These are phyloP conservation scores for Shinisaurus crocodilurus DNA, from an alignment of 2,113 vertebrate species.

Conservation along the genomic window DNA sequence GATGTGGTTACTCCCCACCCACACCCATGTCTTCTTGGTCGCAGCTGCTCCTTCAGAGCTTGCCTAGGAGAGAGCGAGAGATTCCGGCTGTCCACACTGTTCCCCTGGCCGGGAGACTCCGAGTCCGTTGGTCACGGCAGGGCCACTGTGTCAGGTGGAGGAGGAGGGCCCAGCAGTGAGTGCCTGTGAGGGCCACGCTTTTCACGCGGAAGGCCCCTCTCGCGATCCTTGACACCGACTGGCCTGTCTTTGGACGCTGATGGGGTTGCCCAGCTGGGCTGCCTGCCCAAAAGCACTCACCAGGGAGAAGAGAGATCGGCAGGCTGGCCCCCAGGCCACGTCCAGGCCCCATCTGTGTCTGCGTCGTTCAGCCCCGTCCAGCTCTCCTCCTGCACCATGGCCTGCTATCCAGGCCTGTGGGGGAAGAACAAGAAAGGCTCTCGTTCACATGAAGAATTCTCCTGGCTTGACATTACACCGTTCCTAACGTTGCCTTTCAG, in stretches of 20 bases:
- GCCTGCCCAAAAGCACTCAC: neutral
- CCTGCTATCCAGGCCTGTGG: constrained; percentile 18
- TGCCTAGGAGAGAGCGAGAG: neutral
- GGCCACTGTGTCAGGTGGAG: neutral
- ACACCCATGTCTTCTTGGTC: no score
- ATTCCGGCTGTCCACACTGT: no score
- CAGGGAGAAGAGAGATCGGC: neutral
- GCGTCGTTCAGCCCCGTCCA: constrained; percentile 33
- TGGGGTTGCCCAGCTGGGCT: neutral
- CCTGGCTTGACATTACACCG: no score
- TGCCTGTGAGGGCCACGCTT: no score
- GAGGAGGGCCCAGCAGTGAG: neutral
- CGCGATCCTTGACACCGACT: no score
- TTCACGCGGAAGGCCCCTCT: neutral
- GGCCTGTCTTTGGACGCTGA: neutral
- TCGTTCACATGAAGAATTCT: neutral
- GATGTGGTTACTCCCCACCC: no score
- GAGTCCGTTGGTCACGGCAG: no score
- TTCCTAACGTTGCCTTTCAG: neutral
- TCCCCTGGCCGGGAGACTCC: neutral
- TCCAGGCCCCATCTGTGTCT: neutral
- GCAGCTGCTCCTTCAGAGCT: neutral
- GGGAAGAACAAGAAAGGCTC: no score
- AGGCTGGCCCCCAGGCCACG: neutral
- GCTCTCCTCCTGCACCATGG: constrained; percentile 28